A percentile compares a stretch with the other conserved stretches of the same genome.
These are phyloP conservation scores for Glyphotaelius pellucidus DNA, from an alignment of 2,888 invertebrate genomes.

Conservation along the genomic window DNA sequence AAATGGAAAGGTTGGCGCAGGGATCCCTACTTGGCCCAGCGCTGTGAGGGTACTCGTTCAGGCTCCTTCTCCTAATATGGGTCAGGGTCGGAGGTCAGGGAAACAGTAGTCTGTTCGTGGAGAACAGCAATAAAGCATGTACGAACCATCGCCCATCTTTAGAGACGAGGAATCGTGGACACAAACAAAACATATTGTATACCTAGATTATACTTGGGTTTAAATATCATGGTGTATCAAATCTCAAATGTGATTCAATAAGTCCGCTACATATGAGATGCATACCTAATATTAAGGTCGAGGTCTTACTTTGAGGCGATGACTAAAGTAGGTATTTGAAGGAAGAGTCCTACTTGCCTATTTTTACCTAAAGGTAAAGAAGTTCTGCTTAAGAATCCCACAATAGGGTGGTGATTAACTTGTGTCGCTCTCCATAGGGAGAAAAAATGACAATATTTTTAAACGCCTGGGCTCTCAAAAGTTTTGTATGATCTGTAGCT, in stretches of 20 bases:
- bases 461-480: too few relatives aligned
- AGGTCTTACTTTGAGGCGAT: too few relatives aligned
- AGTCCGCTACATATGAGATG: not conserved
- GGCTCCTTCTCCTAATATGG: not conserved
- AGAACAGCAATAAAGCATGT: not conserved
- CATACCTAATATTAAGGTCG: not conserved
- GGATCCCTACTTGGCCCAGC: conserved; percentile 34
- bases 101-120: not conserved
- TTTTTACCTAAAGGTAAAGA: too few relatives aligned
- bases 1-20: conserved; percentile 54
- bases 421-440: too few relatives aligned
- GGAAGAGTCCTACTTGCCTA: too few relatives aligned
- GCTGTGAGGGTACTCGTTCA: not conserved
- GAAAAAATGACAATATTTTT: too few relatives aligned
- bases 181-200: not conserved
- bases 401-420: too few relatives aligned
- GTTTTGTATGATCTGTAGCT: too few relatives aligned
- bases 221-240: not conserved
- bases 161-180: not conserved
- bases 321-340: too few relatives aligned
- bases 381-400: not conserved
- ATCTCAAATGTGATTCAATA: not conserved
- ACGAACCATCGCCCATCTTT: not conserved
- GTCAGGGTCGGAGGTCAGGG: not conserved
- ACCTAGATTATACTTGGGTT: too few relatives aligned